A percentile compares a stretch with the other conserved stretches of the same genome.
Evolutionary conservation across 2,797 vertebrate genomes (phyloP).

Genomic region (Karalla daura): DNA sequence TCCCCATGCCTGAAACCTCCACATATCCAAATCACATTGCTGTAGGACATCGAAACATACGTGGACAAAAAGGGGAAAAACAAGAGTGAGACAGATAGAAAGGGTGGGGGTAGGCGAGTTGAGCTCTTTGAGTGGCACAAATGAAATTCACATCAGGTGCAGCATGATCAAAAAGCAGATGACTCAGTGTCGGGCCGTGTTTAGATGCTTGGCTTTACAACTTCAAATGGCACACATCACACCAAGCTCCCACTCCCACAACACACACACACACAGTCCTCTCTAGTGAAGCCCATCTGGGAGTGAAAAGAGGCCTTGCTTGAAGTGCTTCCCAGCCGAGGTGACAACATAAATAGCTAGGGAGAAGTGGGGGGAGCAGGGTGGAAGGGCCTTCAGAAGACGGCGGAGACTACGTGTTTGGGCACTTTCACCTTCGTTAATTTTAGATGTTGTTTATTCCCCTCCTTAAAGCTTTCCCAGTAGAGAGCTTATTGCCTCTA

Average conservation of each 20-base stretch:
- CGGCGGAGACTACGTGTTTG: constrained; percentile 51
- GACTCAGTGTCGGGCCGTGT: constrained; percentile 59
- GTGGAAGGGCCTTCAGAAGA: constrained; percentile 54
- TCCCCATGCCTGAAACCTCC: too few relatives aligned
- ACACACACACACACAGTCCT: constrained; percentile 33
- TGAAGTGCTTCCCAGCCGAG: constrained; percentile 75
- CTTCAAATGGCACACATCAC: constrained; percentile 69
- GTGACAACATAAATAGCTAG: constrained; percentile 67
- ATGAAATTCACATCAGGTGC: constrained; percentile 63
- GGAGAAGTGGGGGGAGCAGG: neutral
- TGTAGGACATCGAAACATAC: constrained; percentile 22
- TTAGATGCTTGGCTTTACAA: constrained; percentile 64
- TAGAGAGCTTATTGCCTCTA: constrained; percentile 61
- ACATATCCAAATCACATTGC: too few relatives aligned
- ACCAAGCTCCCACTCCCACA: constrained; percentile 23
- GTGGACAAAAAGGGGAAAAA: constrained; percentile 33
- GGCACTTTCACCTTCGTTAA: constrained; percentile 71
- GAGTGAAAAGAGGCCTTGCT: constrained; percentile 62
- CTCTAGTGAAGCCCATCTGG: constrained; percentile 64
- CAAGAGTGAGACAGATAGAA: constrained; percentile 20
- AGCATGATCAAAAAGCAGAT: constrained; percentile 62
- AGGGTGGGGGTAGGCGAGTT: constrained; percentile 11
- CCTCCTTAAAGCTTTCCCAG: constrained; percentile 54
- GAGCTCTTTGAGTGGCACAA: constrained; percentile 47
- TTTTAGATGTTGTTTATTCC: constrained; percentile 73